Conservation (phyloP, 2,113 vertebrate genomes). For the Vidua macroura region DNA sequence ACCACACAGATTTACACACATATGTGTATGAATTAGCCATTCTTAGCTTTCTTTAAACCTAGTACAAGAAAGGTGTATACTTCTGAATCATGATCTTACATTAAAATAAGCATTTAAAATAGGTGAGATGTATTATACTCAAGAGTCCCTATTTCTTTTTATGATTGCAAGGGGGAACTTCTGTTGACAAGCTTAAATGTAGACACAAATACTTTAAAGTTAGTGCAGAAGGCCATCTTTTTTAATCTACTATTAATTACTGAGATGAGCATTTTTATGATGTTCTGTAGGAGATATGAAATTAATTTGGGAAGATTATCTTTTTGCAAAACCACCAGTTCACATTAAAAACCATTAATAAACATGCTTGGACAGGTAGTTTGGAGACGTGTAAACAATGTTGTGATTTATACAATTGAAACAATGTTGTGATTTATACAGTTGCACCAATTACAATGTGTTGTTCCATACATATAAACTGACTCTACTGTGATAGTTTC, state of each 20-base stretch:
- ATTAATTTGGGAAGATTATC: not conserved
- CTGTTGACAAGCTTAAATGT: not conserved
- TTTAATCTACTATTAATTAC: not conserved
- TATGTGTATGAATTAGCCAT: not conserved
- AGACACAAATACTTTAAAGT: not conserved
- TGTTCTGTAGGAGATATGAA: not conserved
- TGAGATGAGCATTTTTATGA: not conserved
- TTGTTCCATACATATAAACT: not conserved
- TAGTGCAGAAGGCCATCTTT: not conserved
- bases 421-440: not conserved
- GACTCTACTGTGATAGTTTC: not conserved
- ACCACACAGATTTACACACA: no score
- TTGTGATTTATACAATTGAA: not conserved
- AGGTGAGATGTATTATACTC: not conserved
- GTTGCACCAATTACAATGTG: not conserved
- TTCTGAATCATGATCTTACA: not conserved
- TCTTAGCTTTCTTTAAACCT: not conserved
- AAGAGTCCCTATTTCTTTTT: not conserved
- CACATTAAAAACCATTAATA: not conserved
- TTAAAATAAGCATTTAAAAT: not conserved
- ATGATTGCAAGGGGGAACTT: not conserved
- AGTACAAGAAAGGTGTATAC: not conserved
- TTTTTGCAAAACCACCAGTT: not conserved
- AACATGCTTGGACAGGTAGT: not conserved
- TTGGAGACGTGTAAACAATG: not conserved